These are phyloP conservation scores for Pocillopora meandrina DNA, from an alignment of 92 coral and sea anemone species.

Conservation along the genomic window DNA sequence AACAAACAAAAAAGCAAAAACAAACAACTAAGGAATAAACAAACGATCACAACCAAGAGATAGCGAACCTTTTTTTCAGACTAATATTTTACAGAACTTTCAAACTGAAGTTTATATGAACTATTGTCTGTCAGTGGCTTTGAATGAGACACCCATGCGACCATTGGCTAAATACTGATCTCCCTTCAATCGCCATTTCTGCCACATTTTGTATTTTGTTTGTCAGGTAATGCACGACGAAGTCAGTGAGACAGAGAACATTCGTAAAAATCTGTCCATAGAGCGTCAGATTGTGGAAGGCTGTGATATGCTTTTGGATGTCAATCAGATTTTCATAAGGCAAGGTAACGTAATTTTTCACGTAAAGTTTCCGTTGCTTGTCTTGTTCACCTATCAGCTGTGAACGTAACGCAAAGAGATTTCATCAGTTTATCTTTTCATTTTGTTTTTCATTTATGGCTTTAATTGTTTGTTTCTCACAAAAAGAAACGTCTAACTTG, in stretches of 20 bases:
- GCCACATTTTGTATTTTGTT: neutral
- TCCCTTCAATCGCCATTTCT: neutral
- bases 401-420: neutral
- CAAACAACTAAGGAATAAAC: too few relatives aligned
- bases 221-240: constrained; percentile 99
- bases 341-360: constrained; percentile 74
- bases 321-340: constrained; percentile 94
- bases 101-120: too few relatives aligned
- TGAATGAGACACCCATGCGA: too few relatives aligned
- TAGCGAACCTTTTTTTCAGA: neutral
- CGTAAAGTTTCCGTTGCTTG: too few relatives aligned
- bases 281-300: constrained; percentile 98
- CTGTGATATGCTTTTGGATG: constrained; percentile 95
- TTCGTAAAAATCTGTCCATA: constrained; percentile 94
- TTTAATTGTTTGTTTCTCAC: neutral
- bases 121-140: too few relatives aligned
- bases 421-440: too few relatives aligned
- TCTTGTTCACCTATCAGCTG: neutral
- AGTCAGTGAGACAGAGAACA: constrained; percentile 98
- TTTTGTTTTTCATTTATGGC: neutral
- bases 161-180: neutral
- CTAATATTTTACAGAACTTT: too few relatives aligned
- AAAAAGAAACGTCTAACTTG: neutral
- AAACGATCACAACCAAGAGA: too few relatives aligned
- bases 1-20: too few relatives aligned